A percentile compares a stretch with the other conserved stretches of the same genome.
Conservation (phyloP, 2,113 vertebrate species). For the Pipa parva region DNA sequence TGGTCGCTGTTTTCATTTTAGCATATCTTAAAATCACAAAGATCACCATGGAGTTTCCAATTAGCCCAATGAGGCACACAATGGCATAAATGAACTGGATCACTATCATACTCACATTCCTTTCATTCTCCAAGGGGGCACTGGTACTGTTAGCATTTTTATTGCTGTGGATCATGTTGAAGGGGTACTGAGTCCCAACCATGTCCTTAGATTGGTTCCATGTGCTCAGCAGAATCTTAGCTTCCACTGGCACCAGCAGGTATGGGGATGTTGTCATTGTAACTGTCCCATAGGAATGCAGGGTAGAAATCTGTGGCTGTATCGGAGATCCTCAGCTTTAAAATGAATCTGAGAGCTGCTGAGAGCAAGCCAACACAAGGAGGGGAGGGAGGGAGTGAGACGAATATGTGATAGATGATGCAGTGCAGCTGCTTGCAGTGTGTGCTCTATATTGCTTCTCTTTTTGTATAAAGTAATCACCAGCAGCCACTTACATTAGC, state of each 20-base stretch:
- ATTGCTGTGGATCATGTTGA: constrained; percentile 7
- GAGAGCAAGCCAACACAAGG: neutral
- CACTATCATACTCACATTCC: constrained; percentile 59
- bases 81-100: constrained; percentile 73
- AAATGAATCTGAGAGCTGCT: constrained; percentile 4
- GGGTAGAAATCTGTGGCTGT: constrained; percentile 5
- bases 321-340: constrained; percentile 16
- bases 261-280: constrained; percentile 45
- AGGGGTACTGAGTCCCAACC: constrained; percentile 35
- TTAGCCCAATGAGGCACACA: constrained; percentile 67
- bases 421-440: constrained; percentile 27
- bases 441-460: constrained; percentile 18
- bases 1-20: constrained; percentile 72
- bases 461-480: constrained; percentile 32
- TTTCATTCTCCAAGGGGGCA: accelerated
- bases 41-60: constrained; percentile 76
- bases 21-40: constrained; percentile 70
- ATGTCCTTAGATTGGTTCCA: constrained; percentile 18
- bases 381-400: constrained; percentile 19
- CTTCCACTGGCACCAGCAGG: constrained; percentile 26
- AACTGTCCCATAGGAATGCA: constrained; percentile 44
- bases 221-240: constrained; percentile 38
- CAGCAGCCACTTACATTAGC: constrained; percentile 34
- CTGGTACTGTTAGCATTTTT: constrained; percentile 47
- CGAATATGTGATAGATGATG: constrained; percentile 36